A percentile compares a stretch with the other conserved stretches of the same genome.
Conservation (phyloP, 2,797 vertebrate species). For the Gymnodraco acuticeps region DNA sequence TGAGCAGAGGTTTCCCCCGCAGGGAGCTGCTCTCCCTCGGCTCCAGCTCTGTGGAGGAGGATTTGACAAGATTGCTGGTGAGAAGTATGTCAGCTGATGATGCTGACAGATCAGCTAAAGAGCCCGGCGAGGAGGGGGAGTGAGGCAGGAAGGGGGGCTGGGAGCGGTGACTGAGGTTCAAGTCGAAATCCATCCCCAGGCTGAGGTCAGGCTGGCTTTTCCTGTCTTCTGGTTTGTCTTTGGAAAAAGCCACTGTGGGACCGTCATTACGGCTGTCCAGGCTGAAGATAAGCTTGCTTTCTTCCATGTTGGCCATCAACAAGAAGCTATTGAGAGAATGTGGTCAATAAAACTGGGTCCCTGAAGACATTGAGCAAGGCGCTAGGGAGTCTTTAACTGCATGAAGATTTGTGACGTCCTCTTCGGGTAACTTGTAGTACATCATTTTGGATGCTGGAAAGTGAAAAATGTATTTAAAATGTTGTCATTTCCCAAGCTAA, state of each 20-base stretch:
- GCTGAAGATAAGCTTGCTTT: slow-evolving; percentile 81
- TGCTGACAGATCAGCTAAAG: slow-evolving; percentile 74
- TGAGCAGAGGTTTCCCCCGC: slow-evolving; percentile 80
- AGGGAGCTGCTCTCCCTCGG: slow-evolving; percentile 66
- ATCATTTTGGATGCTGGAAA: slow-evolving; percentile 45
- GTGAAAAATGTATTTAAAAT: slow-evolving; percentile 11
- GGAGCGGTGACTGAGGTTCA: slow-evolving; percentile 51
- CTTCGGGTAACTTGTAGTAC: background rate
- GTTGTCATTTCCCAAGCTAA: background rate
- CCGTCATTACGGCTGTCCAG: slow-evolving; percentile 71
- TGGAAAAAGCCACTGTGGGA: slow-evolving; percentile 65
- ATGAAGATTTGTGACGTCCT: slow-evolving; percentile 7
- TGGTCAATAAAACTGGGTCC: slow-evolving; percentile 16
- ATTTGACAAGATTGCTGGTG: slow-evolving; percentile 83
- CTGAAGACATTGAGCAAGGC: background rate
- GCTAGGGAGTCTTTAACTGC: slow-evolving; percentile 4
- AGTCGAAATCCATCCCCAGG: slow-evolving; percentile 68
- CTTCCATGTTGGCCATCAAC: slow-evolving; percentile 61
- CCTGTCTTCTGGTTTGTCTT: slow-evolving; percentile 55
- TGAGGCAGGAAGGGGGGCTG: slow-evolving; percentile 63
- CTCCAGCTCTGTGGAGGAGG: slow-evolving; percentile 82
- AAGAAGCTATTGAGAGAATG: slow-evolving; percentile 15
- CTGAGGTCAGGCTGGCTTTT: slow-evolving; percentile 47
- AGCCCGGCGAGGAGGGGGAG: slow-evolving; percentile 77
- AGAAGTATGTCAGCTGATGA: slow-evolving; percentile 48